Evolutionary conservation across 2,888 invertebrate genomes (phyloP).

Genomic region (Cosmopolites sordidus): DNA sequence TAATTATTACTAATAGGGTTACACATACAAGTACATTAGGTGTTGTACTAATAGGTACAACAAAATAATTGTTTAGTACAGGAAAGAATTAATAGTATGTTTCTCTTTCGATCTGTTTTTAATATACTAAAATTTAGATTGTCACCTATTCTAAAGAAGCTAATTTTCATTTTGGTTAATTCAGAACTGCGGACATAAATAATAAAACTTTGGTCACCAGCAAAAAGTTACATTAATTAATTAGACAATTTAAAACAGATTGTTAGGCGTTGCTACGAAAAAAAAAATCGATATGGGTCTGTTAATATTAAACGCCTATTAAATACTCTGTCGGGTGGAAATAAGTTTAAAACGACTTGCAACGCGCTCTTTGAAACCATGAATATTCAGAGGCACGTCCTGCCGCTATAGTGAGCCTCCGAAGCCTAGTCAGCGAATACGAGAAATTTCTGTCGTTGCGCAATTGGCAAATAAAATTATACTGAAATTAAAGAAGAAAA

Average conservation of each 20-base stretch:
- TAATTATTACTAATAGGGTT: too few relatives aligned
- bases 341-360: conserved; percentile 27
- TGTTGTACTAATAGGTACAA: too few relatives aligned
- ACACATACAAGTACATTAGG: too few relatives aligned
- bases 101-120: too few relatives aligned
- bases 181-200: too few relatives aligned
- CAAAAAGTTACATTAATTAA: too few relatives aligned
- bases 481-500: conserved; percentile 4
- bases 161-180: too few relatives aligned
- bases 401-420: conserved; percentile 29
- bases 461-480: conserved; percentile 16
- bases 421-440: conserved; percentile 29
- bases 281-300: conserved; percentile 3
- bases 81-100: too few relatives aligned
- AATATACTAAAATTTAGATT: too few relatives aligned
- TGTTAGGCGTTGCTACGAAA: background rate
- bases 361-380: conserved; percentile 34
- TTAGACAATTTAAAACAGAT: background rate
- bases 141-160: too few relatives aligned
- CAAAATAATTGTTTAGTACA: too few relatives aligned
- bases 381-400: conserved; percentile 39
- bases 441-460: conserved; percentile 19
- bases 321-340: conserved; percentile 22
- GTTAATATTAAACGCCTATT: conserved; percentile 22
- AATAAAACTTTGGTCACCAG: too few relatives aligned